Conservation (phyloP, 2,797 vertebrate genomes). For the Karalla daura region DNA sequence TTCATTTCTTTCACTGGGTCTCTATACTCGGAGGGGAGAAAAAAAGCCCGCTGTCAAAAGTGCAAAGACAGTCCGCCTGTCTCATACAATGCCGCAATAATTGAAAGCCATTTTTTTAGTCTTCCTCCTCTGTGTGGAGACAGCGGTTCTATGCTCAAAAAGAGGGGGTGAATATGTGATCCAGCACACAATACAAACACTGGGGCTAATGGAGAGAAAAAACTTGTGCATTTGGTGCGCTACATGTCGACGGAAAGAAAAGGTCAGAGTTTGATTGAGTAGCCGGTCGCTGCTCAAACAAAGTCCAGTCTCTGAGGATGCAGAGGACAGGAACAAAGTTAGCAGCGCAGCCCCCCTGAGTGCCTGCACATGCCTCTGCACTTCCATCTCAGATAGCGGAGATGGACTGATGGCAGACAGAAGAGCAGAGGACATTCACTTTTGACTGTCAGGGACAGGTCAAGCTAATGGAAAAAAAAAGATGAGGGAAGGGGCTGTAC, state of each 20-base stretch:
- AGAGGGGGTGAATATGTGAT: conserved; percentile 46
- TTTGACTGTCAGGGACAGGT: conserved; percentile 28
- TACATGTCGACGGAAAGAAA: conserved; percentile 66
- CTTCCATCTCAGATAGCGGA: conserved; percentile 46
- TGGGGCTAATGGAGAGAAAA: conserved; percentile 43
- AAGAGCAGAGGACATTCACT: conserved; percentile 52
- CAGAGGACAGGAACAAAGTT: conserved; percentile 66
- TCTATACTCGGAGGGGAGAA: conserved; percentile 31
- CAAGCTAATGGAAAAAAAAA: conserved; percentile 12
- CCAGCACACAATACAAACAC: conserved; percentile 46
- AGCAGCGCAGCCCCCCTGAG: conserved; percentile 47
- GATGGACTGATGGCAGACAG: conserved; percentile 24
- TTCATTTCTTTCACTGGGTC: conserved; percentile 58
- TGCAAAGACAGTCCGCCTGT: conserved; percentile 31
- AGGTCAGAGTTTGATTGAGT: conserved; percentile 78
- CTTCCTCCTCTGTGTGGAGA: conserved; percentile 19
- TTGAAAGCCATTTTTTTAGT: conserved; percentile 45
- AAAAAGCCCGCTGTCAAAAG: conserved; percentile 42
- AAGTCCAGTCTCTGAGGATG: conserved; percentile 62
- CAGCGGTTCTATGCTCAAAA: conserved; percentile 25
- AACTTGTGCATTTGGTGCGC: conserved; percentile 34
- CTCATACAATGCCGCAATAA: conserved; percentile 45
- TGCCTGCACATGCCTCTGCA: conserved; percentile 34
- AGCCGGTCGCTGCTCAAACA: conserved; percentile 66
- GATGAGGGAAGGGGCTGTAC: conserved; percentile 3